phyloP scores from a whole-genome alignment of 2,888 invertebrate genomes.

The Callyntrura guangdongensis region DNA sequence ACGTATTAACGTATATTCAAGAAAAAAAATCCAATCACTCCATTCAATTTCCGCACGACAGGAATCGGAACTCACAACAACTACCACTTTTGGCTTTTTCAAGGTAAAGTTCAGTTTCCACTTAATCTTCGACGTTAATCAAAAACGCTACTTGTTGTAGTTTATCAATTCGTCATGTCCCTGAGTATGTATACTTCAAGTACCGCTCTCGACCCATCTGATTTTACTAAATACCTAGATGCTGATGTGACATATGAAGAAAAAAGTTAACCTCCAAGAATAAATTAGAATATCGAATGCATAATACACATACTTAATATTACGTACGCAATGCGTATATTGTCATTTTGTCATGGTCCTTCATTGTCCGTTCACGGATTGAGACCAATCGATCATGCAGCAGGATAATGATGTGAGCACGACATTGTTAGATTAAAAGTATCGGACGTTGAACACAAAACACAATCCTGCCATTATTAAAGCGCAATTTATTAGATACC shows the following conservation, averaged over 20 bases:
- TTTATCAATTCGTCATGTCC: conserved; percentile 75
- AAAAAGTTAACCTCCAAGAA: conserved; percentile 51
- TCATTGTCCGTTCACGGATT: conserved; percentile 40
- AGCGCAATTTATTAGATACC: conserved; percentile 21
- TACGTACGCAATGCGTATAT: not conserved
- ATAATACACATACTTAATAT: not conserved
- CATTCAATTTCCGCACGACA: not conserved
- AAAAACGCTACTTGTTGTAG: conserved; percentile 20
- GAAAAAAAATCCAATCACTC: not conserved
- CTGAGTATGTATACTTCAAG: conserved; percentile 35
- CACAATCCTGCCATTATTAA: conserved; percentile 23
- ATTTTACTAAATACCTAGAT: not conserved
- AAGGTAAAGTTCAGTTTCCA: conserved; percentile 68
- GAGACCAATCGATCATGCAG: conserved; percentile 52
- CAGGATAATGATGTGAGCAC: conserved; percentile 41
- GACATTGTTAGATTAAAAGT: conserved; percentile 42
- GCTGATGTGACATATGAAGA: conserved; percentile 3
- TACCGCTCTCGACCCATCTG: not conserved
- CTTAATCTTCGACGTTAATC: conserved; percentile 56
- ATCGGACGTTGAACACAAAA: conserved; percentile 17
- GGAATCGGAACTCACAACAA: conserved; percentile 15
- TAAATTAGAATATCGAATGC: conserved; percentile 52
- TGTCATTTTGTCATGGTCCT: conserved; percentile 32
- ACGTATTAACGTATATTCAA: too few relatives aligned
- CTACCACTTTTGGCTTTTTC: conserved; percentile 14